Evolutionary conservation across 2,888 invertebrate species (phyloP), one percentile per base, ranked within the genome.

Genomic region (Andrena bicolor): DNA sequence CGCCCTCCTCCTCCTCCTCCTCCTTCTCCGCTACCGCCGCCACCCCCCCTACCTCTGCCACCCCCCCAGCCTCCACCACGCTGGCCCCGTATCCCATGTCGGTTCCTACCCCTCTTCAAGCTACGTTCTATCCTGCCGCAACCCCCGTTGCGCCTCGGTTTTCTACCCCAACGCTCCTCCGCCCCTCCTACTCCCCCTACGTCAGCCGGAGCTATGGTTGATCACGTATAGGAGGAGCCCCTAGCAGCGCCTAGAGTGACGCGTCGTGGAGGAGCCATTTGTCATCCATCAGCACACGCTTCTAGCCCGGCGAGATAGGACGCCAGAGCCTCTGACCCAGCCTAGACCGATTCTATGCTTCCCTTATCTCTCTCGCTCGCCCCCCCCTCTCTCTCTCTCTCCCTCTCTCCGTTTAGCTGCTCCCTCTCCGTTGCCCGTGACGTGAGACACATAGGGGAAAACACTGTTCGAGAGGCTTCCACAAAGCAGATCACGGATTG

Each of bases 221-320:
- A 93, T 93, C 93, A 92, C 93, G 92, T 93, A 93, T 92, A 93
- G 92, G 92, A 92, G 91, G 91, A 92, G 91, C 90, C 91, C 91
- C 90, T 87, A 89, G 91, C 91, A 92, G 89, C 92, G 94, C 95
- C 94, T 94, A 94, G 94, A 95, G 95, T 95, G 92, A 93, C 92
- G 93, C 91, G 91, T 92, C 92, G 91, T 93, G 92, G 91, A 93
- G 90, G 88, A 91, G 91, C 95, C 95, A 95, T 95, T 95, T 94
- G 92, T 94, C 92, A 92, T 93, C 92, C 91, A 92, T 92, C 92
- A 92, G 92, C 88, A 86, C 87, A 88, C 88, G 88, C 80, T 88
- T 80, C 90, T 79, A 86, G 82, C 86, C 78, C 81, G 70, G 68
- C 74, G 85, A 89, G 90, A 91, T 91, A 88, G 87, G 83, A 84